Evolutionary conservation across 2,888 invertebrate genomes (phyloP).

Genomic region (Protophormia terraenovae): DNA sequence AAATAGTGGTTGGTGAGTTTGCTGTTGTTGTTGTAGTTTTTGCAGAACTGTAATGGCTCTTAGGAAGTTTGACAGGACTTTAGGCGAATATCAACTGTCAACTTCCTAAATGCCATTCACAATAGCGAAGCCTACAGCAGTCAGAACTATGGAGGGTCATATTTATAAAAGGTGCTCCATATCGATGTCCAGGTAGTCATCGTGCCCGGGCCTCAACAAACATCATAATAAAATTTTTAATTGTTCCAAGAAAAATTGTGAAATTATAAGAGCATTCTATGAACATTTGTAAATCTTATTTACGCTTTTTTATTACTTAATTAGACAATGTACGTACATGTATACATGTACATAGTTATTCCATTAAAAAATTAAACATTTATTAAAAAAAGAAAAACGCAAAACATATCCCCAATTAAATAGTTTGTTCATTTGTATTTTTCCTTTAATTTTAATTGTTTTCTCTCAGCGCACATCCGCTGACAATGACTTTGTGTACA

Average conservation of each 20-base stretch:
- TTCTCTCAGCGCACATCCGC: slow-evolving; percentile 31
- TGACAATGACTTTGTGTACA: slow-evolving; percentile 57
- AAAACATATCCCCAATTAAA: slow-evolving; percentile 17
- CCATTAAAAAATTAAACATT: background rate
- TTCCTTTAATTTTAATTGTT: slow-evolving; percentile 14
- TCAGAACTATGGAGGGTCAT: too few species aligned
- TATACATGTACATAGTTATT: background rate
- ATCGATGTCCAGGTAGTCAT: too few species aligned
- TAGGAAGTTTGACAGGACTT: too few species aligned
- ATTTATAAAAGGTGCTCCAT: too few species aligned
- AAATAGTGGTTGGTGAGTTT: too few species aligned
- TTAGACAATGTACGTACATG: too few species aligned
- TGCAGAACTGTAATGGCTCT: too few species aligned
- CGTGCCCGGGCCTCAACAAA: background rate
- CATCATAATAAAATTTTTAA: background rate
- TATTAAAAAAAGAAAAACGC: background rate
- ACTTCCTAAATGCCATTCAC: too few species aligned
- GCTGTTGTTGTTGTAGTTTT: too few species aligned
- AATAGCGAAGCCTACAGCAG: too few species aligned
- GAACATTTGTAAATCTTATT: background rate
- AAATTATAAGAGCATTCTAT: background rate
- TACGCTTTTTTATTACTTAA: background rate
- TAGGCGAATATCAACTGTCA: too few species aligned
- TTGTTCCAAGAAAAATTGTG: background rate
- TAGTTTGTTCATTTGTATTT: background rate